Evolutionary conservation across 2,888 invertebrate genomes (phyloP).

Genomic region (Ormyrus thymus): DNA sequence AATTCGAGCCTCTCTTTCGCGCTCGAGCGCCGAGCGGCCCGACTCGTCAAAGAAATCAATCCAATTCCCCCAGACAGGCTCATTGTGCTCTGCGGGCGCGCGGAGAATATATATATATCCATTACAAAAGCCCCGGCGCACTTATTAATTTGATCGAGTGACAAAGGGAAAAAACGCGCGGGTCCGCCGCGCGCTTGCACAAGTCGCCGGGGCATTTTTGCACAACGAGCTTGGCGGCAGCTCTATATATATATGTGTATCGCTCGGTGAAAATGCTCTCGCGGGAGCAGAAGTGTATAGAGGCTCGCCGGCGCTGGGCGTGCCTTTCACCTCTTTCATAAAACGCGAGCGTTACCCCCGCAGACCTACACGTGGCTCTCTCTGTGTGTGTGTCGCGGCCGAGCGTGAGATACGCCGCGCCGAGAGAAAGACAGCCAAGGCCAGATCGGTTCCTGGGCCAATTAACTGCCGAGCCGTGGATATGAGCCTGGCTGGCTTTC

Average conservation of each 20-base stretch:
- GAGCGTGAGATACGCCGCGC: slow-evolving; percentile 55
- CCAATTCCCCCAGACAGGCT: no score
- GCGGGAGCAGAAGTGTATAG: slow-evolving; percentile 14
- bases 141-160: slow-evolving; percentile 25
- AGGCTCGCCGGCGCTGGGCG: slow-evolving; percentile 34
- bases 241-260: no score
- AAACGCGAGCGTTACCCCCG: slow-evolving; percentile 38
- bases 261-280: slow-evolving; percentile 52
- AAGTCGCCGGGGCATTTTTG: slow-evolving; percentile 37
- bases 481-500: no score
- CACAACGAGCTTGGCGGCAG: slow-evolving; percentile 37
- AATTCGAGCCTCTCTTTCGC: no score
- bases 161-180: slow-evolving; percentile 10
- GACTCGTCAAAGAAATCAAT: no score
- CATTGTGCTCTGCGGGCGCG: no score
- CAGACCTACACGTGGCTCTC: not conserved
- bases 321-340: slow-evolving; percentile 58
- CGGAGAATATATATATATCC: no score
- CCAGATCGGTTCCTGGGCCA: slow-evolving; percentile 48
- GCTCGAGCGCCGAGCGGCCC: no score
- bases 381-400: slow-evolving; percentile 19
- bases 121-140: no score
- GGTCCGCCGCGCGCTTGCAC: not conserved
- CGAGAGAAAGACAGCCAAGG: slow-evolving; percentile 47
- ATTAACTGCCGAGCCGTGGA: slow-evolving; percentile 6